phyloP scores from a whole-genome alignment of 2,113 vertebrate species.

The Ctenodactylus gundi region DNA sequence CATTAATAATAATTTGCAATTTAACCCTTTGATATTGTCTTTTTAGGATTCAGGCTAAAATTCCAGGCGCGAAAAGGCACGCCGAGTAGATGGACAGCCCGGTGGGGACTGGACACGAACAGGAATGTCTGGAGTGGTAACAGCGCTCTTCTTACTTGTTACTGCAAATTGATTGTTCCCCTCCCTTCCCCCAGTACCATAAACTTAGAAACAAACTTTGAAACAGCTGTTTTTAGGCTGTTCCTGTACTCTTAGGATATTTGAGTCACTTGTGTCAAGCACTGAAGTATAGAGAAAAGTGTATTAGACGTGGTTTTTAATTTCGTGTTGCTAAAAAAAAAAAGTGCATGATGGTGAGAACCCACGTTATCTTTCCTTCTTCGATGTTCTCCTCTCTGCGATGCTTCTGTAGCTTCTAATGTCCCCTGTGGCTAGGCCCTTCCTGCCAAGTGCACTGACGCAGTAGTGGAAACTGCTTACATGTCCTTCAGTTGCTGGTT shows the following conservation, averaged over 20 bases:
- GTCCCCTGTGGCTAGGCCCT: conserved; percentile 91
- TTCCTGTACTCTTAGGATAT: conserved; percentile 87
- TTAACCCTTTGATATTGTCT: conserved; percentile 23
- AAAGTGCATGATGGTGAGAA: conserved; percentile 97
- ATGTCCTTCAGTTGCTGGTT: conserved; percentile 92
- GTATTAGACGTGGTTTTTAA: conserved; percentile 89
- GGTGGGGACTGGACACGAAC: conserved; percentile 66
- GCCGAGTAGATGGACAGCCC: conserved; percentile 87
- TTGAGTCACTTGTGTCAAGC: conserved; percentile 90
- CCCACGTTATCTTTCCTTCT: conserved; percentile 91
- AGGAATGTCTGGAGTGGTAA: conserved; percentile 82
- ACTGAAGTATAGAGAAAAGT: conserved; percentile 92
- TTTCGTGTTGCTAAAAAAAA: conserved; percentile 92
- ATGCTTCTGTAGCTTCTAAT: conserved; percentile 91
- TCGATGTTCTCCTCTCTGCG: conserved; percentile 89
- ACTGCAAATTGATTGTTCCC: conserved; percentile 85
- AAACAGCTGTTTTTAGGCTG: conserved; percentile 85
- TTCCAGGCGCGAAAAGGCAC: conserved; percentile 97
- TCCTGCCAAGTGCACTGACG: conserved; percentile 90
- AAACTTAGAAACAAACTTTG: conserved; percentile 87
- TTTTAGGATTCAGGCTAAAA: conserved; percentile 97
- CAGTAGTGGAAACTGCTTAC: conserved; percentile 92
- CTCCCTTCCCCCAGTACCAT: conserved; percentile 83
- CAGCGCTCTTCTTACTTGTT: conserved; percentile 85
- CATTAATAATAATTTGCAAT: neutral